Conservation (phyloP, 2,797 vertebrate genomes). For the Cuculus canorus region DNA sequence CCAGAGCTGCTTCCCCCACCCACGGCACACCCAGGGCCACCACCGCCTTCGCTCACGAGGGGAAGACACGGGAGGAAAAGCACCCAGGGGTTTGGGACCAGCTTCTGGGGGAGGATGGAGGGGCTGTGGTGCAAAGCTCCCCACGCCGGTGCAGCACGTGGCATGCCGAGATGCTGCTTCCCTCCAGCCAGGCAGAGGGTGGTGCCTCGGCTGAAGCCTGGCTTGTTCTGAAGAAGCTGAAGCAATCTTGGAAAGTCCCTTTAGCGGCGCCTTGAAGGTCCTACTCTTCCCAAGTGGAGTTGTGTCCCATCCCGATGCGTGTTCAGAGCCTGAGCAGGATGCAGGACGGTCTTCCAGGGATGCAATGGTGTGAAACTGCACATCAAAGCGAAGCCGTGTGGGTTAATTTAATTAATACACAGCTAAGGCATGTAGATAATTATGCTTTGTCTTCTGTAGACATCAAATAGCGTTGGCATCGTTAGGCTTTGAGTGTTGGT, state of each 20-base stretch:
- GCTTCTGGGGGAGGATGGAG: neutral
- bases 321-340: neutral
- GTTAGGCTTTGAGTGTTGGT: neutral
- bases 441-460: neutral
- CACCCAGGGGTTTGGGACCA: accelerated
- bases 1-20: neutral
- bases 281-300: accelerated
- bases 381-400: accelerated
- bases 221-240: neutral
- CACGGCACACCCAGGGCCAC: neutral
- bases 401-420: neutral
- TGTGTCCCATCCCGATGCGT: accelerated
- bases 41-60: accelerated
- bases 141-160: accelerated
- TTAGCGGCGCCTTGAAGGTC: neutral
- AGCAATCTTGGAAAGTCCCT: neutral
- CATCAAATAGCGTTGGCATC: neutral
- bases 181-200: neutral
- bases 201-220: accelerated
- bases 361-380: accelerated
- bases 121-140: neutral
- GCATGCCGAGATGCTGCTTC: accelerated
- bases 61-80: neutral
- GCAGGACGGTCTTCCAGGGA: neutral
- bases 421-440: accelerated